These are phyloP conservation scores for Theretra japonica DNA, from an alignment of 2,888 invertebrate genomes.

Conservation along the genomic window DNA sequence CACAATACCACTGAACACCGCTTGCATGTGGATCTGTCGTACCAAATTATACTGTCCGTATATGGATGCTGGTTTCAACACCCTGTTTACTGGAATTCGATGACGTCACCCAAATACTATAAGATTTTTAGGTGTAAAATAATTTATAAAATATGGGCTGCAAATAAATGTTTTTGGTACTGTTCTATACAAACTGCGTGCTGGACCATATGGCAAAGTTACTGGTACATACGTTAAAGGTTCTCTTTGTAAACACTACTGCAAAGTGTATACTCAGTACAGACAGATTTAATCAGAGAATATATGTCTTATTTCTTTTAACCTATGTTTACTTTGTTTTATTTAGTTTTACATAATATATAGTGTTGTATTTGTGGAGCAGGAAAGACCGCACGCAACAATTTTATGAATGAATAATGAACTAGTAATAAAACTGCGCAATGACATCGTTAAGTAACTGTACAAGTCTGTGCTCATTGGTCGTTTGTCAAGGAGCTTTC, in stretches of 20 bases:
- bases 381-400: constrained; percentile 4
- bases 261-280: too few species aligned
- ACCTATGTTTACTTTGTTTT: too few species aligned
- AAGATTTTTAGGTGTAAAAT: too few species aligned
- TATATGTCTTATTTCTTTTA: too few species aligned
- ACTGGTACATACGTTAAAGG: too few species aligned
- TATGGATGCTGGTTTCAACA: not conserved
- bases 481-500: constrained; percentile 65
- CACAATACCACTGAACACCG: constrained; percentile 32
- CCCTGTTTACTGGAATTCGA: not conserved
- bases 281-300: too few species aligned
- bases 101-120: not conserved
- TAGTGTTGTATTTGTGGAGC: not conserved
- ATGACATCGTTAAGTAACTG: constrained; percentile 60
- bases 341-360: not conserved
- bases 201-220: too few species aligned
- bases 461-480: constrained; percentile 46
- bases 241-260: too few species aligned
- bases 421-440: constrained; percentile 53
- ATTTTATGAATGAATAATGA: constrained; percentile 51
- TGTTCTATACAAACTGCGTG: too few species aligned
- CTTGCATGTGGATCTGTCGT: not conserved
- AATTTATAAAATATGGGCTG: too few species aligned
- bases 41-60: not conserved
- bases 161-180: too few species aligned